Conservation (phyloP, 2,113 vertebrate genomes). For the Psilopogon haemacephalus region DNA sequence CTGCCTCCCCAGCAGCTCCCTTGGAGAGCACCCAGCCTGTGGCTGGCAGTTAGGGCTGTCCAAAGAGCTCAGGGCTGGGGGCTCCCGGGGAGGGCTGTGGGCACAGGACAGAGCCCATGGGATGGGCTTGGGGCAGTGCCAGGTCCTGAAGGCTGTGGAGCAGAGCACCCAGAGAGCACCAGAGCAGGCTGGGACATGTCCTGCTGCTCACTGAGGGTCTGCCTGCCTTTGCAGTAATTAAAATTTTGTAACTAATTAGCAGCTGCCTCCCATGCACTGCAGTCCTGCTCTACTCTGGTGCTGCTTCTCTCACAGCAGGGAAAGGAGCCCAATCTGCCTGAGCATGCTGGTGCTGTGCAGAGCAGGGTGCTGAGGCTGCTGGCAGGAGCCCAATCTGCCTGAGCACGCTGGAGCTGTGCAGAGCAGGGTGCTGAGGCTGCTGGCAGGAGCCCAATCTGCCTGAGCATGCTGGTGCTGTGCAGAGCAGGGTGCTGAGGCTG, state of each 20-base stretch:
- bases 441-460: background rate
- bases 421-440: background rate
- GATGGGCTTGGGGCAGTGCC: background rate
- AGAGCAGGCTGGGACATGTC: background rate
- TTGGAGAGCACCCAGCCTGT: background rate
- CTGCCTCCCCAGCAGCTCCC: background rate
- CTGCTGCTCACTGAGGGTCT: background rate
- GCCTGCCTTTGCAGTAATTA: background rate
- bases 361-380: background rate
- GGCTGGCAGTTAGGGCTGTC: background rate
- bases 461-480: background rate
- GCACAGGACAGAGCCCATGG: background rate
- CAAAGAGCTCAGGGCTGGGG: background rate
- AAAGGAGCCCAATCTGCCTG: background rate
- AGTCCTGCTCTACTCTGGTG: background rate
- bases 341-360: background rate
- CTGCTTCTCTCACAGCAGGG: background rate
- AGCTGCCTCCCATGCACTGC: background rate
- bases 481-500: background rate
- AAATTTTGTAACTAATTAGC: background rate
- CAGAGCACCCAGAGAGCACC: background rate
- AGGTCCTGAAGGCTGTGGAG: rapidly evolving
- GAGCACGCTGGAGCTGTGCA: background rate
- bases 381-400: background rate
- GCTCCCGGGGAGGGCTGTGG: background rate